Evolutionary conservation across 2,888 invertebrate species (phyloP).

Genomic region (Mesorhabditis belari): DNA sequence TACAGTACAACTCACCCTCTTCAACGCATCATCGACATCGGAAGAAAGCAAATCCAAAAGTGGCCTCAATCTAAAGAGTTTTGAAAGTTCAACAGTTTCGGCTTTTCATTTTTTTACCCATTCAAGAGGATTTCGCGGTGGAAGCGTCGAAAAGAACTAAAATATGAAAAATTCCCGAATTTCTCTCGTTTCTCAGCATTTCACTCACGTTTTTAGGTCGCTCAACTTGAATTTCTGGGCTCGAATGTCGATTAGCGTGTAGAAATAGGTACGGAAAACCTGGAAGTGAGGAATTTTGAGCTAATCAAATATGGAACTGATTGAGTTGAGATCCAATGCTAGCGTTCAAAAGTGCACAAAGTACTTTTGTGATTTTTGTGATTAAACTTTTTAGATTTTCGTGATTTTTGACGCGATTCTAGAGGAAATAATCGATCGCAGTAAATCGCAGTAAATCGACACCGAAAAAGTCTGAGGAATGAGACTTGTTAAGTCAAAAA

Average conservation of each 20-base stretch:
- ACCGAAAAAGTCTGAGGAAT: background rate
- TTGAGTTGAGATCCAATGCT: no score
- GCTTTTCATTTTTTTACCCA: slow-evolving; percentile 12
- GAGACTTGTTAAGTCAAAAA: background rate
- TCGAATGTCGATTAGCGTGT: slow-evolving; percentile 27
- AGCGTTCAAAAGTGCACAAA: no score
- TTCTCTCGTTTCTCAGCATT: slow-evolving; percentile 1
- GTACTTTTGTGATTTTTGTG: no score
- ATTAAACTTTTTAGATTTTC: no score
- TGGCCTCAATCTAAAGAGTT: background rate
- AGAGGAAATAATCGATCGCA: no score
- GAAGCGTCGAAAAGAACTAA: slow-evolving; percentile 8
- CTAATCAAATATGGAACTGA: background rate
- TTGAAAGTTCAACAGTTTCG: no score
- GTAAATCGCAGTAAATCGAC: background rate
- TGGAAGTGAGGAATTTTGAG: slow-evolving; percentile 4
- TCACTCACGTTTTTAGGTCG: slow-evolving; percentile 17
- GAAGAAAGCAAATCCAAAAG: background rate
- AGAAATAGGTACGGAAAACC: slow-evolving; percentile 34
- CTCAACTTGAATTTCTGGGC: slow-evolving; percentile 24
- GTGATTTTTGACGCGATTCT: no score
- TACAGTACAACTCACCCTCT: no score
- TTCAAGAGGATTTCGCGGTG: slow-evolving; percentile 18
- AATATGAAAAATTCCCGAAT: slow-evolving; percentile 4
- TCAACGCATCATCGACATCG: slow-evolving; percentile 8